These are phyloP conservation scores for Tretioscincus oriximinensis DNA, from an alignment of 2,113 vertebrate genomes.

Conservation along the genomic window DNA sequence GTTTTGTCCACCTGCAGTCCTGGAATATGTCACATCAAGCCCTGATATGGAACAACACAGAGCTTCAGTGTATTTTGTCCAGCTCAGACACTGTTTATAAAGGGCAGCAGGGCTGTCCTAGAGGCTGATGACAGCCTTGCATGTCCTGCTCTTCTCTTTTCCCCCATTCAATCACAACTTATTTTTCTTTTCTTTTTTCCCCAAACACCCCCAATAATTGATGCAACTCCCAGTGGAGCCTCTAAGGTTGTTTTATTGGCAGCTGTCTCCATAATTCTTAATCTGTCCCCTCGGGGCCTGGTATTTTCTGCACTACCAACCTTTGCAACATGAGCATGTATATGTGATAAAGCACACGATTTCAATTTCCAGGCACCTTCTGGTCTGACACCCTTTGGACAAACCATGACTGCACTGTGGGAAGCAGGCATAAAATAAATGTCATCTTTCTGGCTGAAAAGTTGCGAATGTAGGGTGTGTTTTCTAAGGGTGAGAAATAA, in stretches of 20 bases:
- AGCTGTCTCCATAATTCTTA: not conserved
- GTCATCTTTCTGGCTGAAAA: not conserved
- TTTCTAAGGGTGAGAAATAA: not conserved
- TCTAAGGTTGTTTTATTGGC: not conserved
- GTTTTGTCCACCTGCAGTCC: conserved; percentile 7
- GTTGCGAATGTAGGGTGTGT: not conserved
- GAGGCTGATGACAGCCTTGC: not conserved
- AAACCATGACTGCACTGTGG: not conserved
- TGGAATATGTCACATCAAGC: not conserved
- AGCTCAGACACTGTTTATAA: not conserved
- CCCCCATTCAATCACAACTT: not conserved
- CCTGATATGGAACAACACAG: conserved; percentile 1
- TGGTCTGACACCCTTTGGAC: conserved; percentile 3
- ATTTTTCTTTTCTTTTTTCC: not conserved
- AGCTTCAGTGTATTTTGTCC: not conserved
- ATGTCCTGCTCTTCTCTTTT: too few species aligned
- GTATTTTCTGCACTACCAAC: conserved; percentile 26
- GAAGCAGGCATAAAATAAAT: not conserved
- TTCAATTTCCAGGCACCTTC: conserved; percentile 8
- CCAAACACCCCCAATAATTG: not conserved
- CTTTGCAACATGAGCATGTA: not conserved
- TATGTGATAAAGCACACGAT: not conserved
- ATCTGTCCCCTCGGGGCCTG: conserved; percentile 12
- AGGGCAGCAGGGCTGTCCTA: fast-evolving
- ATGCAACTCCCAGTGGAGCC: not conserved